phyloP scores from a whole-genome alignment of 2,113 vertebrate genomes.

The Lampris megalopsis region DNA sequence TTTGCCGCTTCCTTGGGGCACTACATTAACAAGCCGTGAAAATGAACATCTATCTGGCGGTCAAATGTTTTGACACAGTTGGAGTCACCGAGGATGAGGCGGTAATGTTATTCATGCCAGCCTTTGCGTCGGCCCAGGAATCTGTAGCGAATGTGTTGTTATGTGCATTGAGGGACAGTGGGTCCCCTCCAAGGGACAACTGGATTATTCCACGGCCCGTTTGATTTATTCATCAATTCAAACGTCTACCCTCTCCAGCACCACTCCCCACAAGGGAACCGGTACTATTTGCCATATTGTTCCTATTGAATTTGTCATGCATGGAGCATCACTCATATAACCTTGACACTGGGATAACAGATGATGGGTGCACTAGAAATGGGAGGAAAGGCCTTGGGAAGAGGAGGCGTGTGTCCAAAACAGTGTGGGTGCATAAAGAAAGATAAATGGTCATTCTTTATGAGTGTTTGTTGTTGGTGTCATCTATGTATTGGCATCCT shows the following conservation, averaged over 20 bases:
- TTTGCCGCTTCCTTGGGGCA: constrained; percentile 33
- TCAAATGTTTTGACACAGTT: constrained; percentile 38
- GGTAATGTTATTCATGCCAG: constrained; percentile 21
- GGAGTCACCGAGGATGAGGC: neutral
- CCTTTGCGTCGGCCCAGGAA: constrained; percentile 31
- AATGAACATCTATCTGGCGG: constrained; percentile 28
- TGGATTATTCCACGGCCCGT: constrained; percentile 29
- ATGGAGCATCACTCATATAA: constrained; percentile 55
- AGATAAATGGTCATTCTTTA: constrained; percentile 4
- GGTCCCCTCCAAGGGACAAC: constrained; percentile 28
- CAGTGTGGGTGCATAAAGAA: neutral
- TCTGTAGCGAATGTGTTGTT: constrained; percentile 31
- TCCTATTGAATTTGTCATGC: constrained; percentile 59
- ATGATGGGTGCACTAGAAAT: constrained; percentile 37
- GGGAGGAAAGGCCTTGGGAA: constrained; percentile 6
- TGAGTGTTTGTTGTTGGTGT: neutral
- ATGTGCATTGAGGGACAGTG: constrained; percentile 10
- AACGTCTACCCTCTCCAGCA: neutral
- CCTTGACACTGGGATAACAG: constrained; percentile 62
- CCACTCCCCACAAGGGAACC: constrained; percentile 41
- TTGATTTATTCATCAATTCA: constrained; percentile 62
- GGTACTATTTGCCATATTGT: constrained; percentile 53
- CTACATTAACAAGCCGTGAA: constrained; percentile 30
- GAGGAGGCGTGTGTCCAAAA: neutral
- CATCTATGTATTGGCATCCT: neutral